Evolutionary conservation across 2,888 invertebrate genomes (phyloP).

Genomic region (Xylota sylvarum): DNA sequence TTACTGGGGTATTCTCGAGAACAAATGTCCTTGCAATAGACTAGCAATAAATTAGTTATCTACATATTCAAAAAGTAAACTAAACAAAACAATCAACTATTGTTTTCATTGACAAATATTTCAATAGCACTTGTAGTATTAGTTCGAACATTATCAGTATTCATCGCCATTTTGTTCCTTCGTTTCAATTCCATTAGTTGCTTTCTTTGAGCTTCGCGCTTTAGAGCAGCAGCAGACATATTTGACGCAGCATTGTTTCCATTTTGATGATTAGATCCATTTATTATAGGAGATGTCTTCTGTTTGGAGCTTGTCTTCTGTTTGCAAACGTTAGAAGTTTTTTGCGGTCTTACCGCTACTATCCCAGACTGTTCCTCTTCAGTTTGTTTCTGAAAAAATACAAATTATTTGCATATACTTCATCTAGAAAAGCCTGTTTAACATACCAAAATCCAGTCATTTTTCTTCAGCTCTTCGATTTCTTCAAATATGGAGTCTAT

Average conservation of each 20-base stretch:
- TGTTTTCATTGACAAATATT: conserved; percentile 79
- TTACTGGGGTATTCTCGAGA: conserved; percentile 49
- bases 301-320: conserved; percentile 74
- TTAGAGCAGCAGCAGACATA: conserved; percentile 85
- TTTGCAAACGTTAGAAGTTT: conserved; percentile 79
- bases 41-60: conserved; percentile 72
- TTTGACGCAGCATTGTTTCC: conserved; percentile 78
- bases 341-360: conserved; percentile 78
- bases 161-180: conserved; percentile 82
- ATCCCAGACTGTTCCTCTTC: conserved; percentile 73
- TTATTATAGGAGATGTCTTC: conserved; percentile 42
- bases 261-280: conserved; percentile 59
- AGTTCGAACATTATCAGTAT: conserved; percentile 66
- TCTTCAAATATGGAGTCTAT: conserved; percentile 92
- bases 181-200: conserved; percentile 89
- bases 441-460: conserved; percentile 88
- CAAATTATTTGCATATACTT: background rate
- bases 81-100: conserved; percentile 79
- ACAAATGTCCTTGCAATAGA: conserved; percentile 64
- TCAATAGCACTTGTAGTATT: conserved; percentile 72
- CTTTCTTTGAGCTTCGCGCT: conserved; percentile 90
- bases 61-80: conserved; percentile 37
- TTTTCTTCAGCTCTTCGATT: conserved; percentile 87
- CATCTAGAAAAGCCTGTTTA: background rate
- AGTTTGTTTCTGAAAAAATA: conserved; percentile 78